These are phyloP conservation scores for Polymixis flavicincta DNA, from an alignment of 2,888 invertebrate genomes.

Conservation along the genomic window DNA sequence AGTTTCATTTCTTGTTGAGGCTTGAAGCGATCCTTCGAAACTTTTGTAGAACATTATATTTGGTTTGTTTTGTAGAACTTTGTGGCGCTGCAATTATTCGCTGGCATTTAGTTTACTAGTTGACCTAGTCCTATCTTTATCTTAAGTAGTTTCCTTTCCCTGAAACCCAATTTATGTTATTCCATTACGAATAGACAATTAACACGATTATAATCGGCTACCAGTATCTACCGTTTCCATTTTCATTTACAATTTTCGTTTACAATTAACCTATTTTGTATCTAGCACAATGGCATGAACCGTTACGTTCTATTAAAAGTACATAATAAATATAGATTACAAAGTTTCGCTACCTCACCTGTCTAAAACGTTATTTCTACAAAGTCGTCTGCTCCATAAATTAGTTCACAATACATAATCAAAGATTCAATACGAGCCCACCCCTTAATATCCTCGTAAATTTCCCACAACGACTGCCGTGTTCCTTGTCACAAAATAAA, in stretches of 20 bases:
- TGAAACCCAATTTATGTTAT: conserved; percentile 26
- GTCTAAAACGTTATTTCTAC: conserved; percentile 56
- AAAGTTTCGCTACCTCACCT: conserved; percentile 59
- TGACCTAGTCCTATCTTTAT: conserved; percentile 10
- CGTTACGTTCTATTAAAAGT: conserved; percentile 46
- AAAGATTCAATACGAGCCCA: conserved; percentile 76
- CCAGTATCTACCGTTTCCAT: conserved; percentile 8
- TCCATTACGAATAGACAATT: conserved; percentile 18
- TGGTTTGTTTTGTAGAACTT: conserved; percentile 7
- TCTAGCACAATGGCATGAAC: conserved; percentile 32
- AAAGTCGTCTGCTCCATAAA: conserved; percentile 72
- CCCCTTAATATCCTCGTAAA: conserved; percentile 86
- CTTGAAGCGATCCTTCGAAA: conserved; percentile 14
- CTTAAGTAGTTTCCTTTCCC: conserved; percentile 15
- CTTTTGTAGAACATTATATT: conserved; percentile 17
- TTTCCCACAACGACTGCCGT: conserved; percentile 86
- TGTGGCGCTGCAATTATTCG: conserved; percentile 27
- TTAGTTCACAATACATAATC: conserved; percentile 79
- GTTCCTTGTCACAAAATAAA: conserved; percentile 89
- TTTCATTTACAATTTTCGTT: conserved; percentile 21
- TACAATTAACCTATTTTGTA: conserved; percentile 32
- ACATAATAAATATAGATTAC: conserved; percentile 58
- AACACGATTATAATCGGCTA: not conserved
- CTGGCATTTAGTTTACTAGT: conserved; percentile 26
- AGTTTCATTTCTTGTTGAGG: conserved; percentile 11